Conservation (phyloP, 2,797 vertebrate species). For the Potorous gilbertii region DNA sequence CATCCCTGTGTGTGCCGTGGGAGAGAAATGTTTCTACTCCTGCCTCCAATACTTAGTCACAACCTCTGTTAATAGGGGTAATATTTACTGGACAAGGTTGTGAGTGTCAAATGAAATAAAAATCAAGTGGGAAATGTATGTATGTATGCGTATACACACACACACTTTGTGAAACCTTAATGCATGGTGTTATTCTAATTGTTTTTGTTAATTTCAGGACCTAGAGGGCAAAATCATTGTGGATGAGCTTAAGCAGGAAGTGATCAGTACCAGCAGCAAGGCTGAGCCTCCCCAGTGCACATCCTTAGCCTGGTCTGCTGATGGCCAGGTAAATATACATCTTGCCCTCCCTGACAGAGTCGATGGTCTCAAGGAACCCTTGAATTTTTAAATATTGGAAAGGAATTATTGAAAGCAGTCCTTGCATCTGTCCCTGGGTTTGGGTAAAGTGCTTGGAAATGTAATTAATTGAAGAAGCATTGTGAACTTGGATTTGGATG, state of each 20-base stretch:
- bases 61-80: background rate
- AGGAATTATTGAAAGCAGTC: background rate
- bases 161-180: background rate
- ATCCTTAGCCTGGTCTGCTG: conserved; percentile 95
- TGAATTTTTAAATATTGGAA: background rate
- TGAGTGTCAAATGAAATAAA: background rate
- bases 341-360: background rate
- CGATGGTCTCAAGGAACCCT: background rate
- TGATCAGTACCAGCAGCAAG: conserved; percentile 98
- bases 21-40: no score
- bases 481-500: background rate
- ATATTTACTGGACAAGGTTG: background rate
- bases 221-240: conserved; percentile 98
- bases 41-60: background rate
- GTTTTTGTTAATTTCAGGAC: conserved; percentile 84
- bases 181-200: background rate
- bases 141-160: no score
- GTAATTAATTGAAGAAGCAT: background rate
- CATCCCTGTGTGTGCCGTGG: no score
- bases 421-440: background rate
- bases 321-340: conserved; percentile 91
- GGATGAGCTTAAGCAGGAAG: conserved; percentile 97
- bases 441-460: background rate
- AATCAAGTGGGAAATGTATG: background rate
- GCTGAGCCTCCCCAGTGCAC: conserved; percentile 96